Conservation (phyloP, 2,797 vertebrate species). For the Neosilurus mollespiculum region DNA sequence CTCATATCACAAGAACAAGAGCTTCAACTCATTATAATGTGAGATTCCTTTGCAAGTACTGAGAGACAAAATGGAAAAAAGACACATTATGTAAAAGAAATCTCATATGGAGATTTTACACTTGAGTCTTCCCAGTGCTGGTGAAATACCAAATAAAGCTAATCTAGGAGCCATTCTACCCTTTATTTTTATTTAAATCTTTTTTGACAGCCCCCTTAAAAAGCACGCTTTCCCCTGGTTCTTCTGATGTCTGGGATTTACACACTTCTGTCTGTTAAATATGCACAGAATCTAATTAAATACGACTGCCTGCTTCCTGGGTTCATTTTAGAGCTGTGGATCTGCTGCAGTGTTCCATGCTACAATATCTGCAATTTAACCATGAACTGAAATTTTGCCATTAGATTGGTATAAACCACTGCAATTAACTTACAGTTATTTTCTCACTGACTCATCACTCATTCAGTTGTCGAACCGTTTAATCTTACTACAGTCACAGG, state of each 20-base stretch:
- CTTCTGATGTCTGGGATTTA: constrained; percentile 44
- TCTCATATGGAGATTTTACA: constrained; percentile 8
- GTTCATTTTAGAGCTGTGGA: constrained; percentile 46
- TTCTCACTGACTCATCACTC: not conserved
- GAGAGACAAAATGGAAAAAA: not conserved
- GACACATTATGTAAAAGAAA: constrained; percentile 2
- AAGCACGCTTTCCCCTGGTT: constrained; percentile 32
- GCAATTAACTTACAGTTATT: not conserved
- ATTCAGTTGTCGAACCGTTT: too few species aligned
- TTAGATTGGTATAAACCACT: constrained; percentile 10
- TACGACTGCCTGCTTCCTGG: constrained; percentile 48
- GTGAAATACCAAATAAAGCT: constrained; percentile 23
- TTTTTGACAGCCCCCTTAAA: constrained; percentile 29
- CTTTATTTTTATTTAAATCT: constrained; percentile 18
- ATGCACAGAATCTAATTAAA: constrained; percentile 55
- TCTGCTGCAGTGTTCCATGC: constrained; percentile 42
- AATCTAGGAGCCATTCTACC: constrained; percentile 25
- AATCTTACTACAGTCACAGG: too few species aligned
- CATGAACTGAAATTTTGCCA: constrained; percentile 18
- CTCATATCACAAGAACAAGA: not conserved
- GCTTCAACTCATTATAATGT: constrained; percentile 7
- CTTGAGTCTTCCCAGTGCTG: not conserved
- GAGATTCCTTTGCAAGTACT: not conserved
- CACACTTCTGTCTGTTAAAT: constrained; percentile 50
- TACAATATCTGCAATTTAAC: constrained; percentile 32